phyloP scores from a whole-genome alignment of 2,113 vertebrate species.

The Scophthalmus maximus region DNA sequence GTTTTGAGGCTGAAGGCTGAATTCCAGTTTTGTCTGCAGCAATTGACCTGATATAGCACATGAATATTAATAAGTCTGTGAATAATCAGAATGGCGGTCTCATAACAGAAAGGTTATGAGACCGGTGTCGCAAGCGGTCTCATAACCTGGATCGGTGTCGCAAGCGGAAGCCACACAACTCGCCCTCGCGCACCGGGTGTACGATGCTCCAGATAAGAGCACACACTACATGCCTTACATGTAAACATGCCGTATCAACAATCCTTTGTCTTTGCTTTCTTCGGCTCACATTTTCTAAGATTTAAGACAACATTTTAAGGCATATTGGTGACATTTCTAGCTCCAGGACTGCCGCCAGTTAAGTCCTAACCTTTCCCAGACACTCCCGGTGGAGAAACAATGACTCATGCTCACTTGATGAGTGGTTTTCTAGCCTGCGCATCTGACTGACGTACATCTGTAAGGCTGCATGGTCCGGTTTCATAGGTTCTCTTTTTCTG shows the following conservation, averaged over 20 bases:
- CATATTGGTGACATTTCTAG: neutral
- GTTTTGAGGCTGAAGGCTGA: neutral
- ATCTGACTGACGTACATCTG: neutral
- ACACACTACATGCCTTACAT: neutral
- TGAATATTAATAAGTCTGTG: conserved; percentile 12
- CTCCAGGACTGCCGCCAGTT: neutral
- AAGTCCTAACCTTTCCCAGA: conserved; percentile 3
- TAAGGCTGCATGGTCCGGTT: neutral
- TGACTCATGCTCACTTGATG: conserved; percentile 16
- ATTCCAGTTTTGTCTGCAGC: neutral
- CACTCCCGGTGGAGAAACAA: neutral
- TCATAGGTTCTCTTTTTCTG: neutral
- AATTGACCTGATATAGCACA: conserved; percentile 12
- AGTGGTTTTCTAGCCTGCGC: neutral
- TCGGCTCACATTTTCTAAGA: neutral
- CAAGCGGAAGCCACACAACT: neutral
- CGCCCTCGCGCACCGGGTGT: neutral
- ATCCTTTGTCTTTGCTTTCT: conserved; percentile 12
- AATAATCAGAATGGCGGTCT: conserved; percentile 2
- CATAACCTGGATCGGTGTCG: neutral
- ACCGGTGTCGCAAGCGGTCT: neutral
- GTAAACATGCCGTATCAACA: neutral
- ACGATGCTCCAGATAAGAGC: neutral
- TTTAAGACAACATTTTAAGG: neutral
- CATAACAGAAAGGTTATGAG: conserved; percentile 8